These are phyloP conservation scores for Zosterops hypoxanthus DNA, from an alignment of 2,113 vertebrate genomes.

Conservation along the genomic window DNA sequence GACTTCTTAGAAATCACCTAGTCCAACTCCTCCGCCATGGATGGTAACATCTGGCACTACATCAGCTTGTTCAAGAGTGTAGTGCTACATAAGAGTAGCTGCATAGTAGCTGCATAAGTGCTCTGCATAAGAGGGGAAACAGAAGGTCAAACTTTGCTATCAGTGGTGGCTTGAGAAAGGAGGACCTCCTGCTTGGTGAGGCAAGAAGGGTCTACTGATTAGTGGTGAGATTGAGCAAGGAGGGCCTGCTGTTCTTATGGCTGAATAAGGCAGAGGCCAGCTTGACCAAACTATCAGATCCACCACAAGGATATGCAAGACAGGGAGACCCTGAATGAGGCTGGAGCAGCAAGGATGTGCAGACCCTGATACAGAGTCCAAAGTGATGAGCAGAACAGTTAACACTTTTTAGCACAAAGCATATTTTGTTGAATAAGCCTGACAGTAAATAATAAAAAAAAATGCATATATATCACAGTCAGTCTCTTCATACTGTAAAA, in stretches of 20 bases:
- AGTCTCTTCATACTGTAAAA: not conserved
- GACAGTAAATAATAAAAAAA: not conserved
- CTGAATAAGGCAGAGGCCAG: not conserved
- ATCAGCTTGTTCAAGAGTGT: not conserved
- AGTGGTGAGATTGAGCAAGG: not conserved
- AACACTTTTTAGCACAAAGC: not conserved
- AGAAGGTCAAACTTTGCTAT: not conserved
- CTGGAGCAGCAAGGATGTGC: not conserved
- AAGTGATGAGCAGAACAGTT: not conserved
- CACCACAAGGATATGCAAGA: not conserved
- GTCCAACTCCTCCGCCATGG: not conserved
- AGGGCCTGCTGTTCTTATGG: not conserved
- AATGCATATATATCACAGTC: not conserved
- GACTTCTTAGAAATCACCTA: not conserved
- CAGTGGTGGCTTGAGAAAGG: not conserved
- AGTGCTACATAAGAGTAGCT: rapidly evolving
- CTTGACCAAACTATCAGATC: not conserved
- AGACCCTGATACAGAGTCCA: not conserved
- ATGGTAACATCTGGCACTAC: not conserved
- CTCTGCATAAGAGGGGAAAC: not conserved
- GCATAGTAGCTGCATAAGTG: no score
- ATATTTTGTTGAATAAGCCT: not conserved
- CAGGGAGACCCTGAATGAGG: no score
- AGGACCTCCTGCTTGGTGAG: not conserved
- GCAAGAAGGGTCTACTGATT: not conserved